Conservation (phyloP, 2,888 invertebrate species). For the Apocheima hispidaria region DNA sequence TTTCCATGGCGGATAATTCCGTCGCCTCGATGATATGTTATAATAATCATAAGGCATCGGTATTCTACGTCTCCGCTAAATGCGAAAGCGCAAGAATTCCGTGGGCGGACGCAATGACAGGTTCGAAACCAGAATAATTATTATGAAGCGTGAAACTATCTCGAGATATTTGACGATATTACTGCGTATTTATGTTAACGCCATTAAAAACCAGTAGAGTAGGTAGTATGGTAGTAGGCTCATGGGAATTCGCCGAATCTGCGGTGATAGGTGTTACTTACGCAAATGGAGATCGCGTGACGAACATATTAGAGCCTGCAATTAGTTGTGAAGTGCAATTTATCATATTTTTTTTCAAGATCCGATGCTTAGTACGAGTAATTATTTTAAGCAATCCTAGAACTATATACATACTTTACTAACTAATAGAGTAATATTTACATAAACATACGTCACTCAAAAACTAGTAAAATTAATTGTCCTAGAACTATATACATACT, state of each 20-base stretch:
- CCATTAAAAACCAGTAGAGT: constrained; percentile 45
- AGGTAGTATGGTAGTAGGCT: constrained; percentile 42
- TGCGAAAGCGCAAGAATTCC: constrained; percentile 49
- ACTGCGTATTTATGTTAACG: constrained; percentile 48
- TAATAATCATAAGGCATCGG: constrained; percentile 34
- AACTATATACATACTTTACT: too few relatives aligned
- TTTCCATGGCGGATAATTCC: constrained; percentile 45
- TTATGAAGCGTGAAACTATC: constrained; percentile 49
- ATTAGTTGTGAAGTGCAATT: constrained; percentile 19
- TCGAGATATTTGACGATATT: constrained; percentile 48
- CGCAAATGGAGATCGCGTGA: constrained; percentile 24
- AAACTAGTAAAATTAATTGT: too few relatives aligned
- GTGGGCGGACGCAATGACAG: constrained; percentile 52
- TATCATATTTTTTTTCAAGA: neutral
- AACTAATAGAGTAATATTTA: too few relatives aligned
- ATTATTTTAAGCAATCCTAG: neutral
- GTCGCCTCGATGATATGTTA: constrained; percentile 26
- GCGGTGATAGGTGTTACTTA: constrained; percentile 26
- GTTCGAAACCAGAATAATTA: constrained; percentile 49
- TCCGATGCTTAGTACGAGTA: neutral
- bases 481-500: too few relatives aligned
- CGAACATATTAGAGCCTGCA: constrained; percentile 19
- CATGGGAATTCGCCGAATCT: constrained; percentile 37
- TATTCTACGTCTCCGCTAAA: constrained; percentile 36
- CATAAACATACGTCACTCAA: too few relatives aligned